phyloP scores from a whole-genome alignment of 2,888 invertebrate species.

The Phasia obesa region DNA sequence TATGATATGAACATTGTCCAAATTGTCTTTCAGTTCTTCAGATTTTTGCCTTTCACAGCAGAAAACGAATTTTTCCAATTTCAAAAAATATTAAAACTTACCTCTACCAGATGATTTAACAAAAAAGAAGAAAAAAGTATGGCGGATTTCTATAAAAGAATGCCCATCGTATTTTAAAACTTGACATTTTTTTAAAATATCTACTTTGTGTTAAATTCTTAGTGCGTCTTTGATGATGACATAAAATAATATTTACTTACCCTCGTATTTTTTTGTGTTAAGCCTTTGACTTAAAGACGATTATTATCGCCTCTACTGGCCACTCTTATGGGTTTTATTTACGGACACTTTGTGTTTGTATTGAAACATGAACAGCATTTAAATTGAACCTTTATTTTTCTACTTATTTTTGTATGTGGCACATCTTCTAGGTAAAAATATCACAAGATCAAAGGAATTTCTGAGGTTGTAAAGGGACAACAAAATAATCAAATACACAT shows the following conservation, averaged over 20 bases:
- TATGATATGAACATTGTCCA: too few relatives aligned
- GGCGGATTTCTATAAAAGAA: too few relatives aligned
- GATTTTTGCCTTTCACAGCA: too few relatives aligned
- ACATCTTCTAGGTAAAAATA: slow-evolving; percentile 73
- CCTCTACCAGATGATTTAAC: too few relatives aligned
- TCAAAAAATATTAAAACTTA: too few relatives aligned
- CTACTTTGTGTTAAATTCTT: neutral
- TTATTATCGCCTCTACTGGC: neutral
- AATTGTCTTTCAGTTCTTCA: too few relatives aligned
- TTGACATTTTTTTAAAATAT: neutral
- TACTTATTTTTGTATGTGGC: slow-evolving; percentile 9
- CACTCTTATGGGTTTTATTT: neutral
- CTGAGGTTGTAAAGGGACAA: slow-evolving; percentile 76
- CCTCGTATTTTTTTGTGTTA: neutral
- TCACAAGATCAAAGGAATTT: slow-evolving; percentile 80
- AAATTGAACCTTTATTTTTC: slow-evolving; percentile 49
- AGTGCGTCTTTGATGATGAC: too few relatives aligned
- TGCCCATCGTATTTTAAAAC: neutral
- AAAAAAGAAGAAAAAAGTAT: too few relatives aligned
- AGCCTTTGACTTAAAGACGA: neutral
- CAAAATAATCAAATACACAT: slow-evolving; percentile 57
- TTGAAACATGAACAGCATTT: slow-evolving; percentile 67
- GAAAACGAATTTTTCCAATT: too few relatives aligned
- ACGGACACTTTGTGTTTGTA: slow-evolving; percentile 52
- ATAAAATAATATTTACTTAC: too few relatives aligned